Percentiles rank a stretch among this genome's conserved stretches.
These are phyloP conservation scores for Gephyroberyx darwinii DNA, from an alignment of 2,797 vertebrate species.

Conservation along the genomic window DNA sequence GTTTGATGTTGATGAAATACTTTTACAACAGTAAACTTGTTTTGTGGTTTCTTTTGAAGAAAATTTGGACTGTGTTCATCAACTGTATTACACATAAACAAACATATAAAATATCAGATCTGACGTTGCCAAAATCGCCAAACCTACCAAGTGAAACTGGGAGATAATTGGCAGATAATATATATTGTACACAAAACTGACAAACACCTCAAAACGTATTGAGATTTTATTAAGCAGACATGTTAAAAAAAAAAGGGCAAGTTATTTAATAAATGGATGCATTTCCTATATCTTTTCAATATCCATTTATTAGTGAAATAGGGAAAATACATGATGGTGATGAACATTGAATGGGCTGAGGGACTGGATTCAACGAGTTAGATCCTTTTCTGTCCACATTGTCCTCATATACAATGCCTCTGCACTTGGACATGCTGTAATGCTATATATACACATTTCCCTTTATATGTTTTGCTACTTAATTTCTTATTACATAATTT, in stretches of 20 bases:
- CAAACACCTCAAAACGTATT: conserved; percentile 24
- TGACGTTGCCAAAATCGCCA: too few species aligned
- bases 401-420: background rate
- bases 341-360: conserved; percentile 1
- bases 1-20: too few species aligned
- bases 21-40: too few species aligned
- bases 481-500: background rate
- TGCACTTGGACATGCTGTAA: background rate
- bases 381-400: background rate
- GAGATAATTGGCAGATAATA: too few species aligned
- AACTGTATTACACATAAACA: too few species aligned
- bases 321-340: conserved; percentile 1
- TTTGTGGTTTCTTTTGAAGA: too few species aligned
- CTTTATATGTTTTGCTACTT: conserved; percentile 38
- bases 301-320: conserved; percentile 6
- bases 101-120: too few species aligned
- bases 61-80: too few species aligned
- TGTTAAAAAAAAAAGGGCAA: conserved; percentile 44
- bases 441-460: conserved; percentile 28
- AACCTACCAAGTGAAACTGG: too few species aligned
- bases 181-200: background rate
- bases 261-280: conserved; percentile 49
- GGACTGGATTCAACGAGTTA: background rate
- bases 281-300: conserved; percentile 30
- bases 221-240: conserved; percentile 44